Conservation (phyloP, 1,140 invertebrate genomes). For the Zaprionus capensis region DNA sequence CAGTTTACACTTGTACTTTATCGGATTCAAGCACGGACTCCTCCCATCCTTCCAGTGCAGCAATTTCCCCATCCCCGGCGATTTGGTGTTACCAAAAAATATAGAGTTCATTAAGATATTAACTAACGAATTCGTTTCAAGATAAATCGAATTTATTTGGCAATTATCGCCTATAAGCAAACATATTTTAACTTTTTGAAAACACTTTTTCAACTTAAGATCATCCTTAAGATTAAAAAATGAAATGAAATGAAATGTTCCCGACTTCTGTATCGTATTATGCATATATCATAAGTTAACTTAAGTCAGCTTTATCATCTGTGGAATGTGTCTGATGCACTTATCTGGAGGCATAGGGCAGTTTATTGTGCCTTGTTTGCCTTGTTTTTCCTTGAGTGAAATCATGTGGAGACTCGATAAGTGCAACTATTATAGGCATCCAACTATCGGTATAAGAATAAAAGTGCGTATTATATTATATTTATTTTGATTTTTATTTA, state of each 20-base stretch:
- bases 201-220: neutral
- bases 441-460: constrained; percentile 21
- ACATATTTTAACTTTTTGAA: neutral
- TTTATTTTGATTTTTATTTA: too few species aligned
- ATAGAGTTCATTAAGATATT: neutral
- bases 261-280: too few species aligned
- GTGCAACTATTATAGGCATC: neutral
- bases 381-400: neutral
- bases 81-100: constrained; percentile 1
- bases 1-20: neutral
- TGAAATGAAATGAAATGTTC: too few species aligned
- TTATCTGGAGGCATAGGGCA: constrained; percentile 7
- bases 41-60: neutral
- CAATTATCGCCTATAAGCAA: neutral
- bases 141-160: neutral
- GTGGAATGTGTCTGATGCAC: neutral
- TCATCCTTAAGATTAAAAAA: too few species aligned
- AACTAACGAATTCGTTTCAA: neutral
- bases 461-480: neutral
- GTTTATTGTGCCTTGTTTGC: constrained; percentile 1
- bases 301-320: neutral
- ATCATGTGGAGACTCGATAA: neutral
- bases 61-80: constrained; percentile 10
- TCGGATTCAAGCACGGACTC: neutral
- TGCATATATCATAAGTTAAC: neutral